Base-by-base conservation (phyloP, 2,113 vertebrate species). In the Pandion haliaetus region DNA sequence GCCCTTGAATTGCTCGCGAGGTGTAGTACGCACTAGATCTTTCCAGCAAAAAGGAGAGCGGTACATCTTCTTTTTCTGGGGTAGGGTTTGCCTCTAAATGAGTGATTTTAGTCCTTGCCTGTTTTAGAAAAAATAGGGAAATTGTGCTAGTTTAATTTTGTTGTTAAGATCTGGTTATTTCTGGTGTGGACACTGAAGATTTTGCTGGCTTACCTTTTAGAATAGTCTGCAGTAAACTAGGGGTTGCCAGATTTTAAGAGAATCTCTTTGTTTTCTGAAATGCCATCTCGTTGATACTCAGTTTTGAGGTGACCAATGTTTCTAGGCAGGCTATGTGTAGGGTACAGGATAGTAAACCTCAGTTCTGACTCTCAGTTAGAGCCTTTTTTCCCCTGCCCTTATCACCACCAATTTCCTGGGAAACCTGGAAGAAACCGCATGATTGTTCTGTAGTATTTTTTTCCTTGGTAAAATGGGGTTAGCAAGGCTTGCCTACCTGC, bases 221-320 rank as follows among this genome's bases (percentile, higher is more conserved):
- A 45, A 16, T 8, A 38, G 28, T 5, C 16, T 47, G 57, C 1
- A 61, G 25, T 58, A 25, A 76, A 21, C 8, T 8, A 19, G 38
- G 59, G 13, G 20, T 45, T 84, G 65, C 42, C 31, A 0, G 28
- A 45, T 69, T 38, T 61, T 42, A 6, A 44, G n/a, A n/a, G n/a
- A 45, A 81, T 15, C 44, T 9, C 45, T 52, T 13, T 12, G 2
- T 45, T 66, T 86, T 57, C 36, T 42, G 32, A 14, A 67, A 2
- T 7, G 1, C 6, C 3, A 0, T 26, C 45, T 63, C 59, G 40
- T 17, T 28, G 61, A 5, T 54, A 78, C 44, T 65, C 2, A 2
- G 18, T 24, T 29, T 65, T 15, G 32, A 38, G 47, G 81, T 42
- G 77, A 7, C 7, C 12, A 2, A 1, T 34, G 42, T 57, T 78